These are phyloP conservation scores for Scaptomyza pallida DNA, from an alignment of 1,140 invertebrate species.

Conservation along the genomic window DNA sequence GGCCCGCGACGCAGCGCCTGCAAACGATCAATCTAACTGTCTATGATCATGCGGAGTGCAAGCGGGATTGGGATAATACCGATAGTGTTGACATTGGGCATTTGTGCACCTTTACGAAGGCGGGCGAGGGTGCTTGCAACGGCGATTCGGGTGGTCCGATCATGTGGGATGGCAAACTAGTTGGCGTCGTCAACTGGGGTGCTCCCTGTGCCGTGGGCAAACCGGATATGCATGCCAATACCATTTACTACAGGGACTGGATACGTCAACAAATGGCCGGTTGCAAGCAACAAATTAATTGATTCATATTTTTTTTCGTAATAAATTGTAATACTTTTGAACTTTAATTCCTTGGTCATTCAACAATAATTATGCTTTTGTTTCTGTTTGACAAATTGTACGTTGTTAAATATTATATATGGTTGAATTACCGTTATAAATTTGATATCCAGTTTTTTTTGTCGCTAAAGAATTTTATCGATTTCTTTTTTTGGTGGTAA, in stretches of 20 bases:
- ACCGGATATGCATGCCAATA: conserved; percentile 85
- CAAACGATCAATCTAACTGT: conserved; percentile 65
- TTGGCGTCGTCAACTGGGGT: conserved; percentile 86
- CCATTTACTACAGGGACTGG: conserved; percentile 75
- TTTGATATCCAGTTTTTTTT: too few species aligned
- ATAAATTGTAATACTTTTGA: background rate
- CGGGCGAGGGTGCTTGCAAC: conserved; percentile 85
- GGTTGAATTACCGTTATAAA: too few species aligned
- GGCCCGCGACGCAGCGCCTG: conserved; percentile 39
- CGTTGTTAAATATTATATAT: too few species aligned
- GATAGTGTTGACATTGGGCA: conserved; percentile 77
- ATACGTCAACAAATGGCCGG: conserved; percentile 44
- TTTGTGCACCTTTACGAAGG: conserved; percentile 86
- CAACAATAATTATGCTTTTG: conserved; percentile 47
- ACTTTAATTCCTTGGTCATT: background rate
- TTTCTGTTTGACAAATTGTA: too few species aligned
- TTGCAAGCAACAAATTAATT: conserved; percentile 55
- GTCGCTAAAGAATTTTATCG: too few species aligned
- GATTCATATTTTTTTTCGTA: background rate
- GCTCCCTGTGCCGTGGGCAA: conserved; percentile 85
- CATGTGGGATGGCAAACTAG: conserved; percentile 76
- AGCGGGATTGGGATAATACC: conserved; percentile 32
- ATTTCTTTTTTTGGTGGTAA: too few species aligned
- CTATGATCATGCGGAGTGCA: conserved; percentile 55
- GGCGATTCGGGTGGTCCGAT: conserved; percentile 87